Conservation (phyloP, 2,113 vertebrate genomes). For the Nipponia nippon region DNA sequence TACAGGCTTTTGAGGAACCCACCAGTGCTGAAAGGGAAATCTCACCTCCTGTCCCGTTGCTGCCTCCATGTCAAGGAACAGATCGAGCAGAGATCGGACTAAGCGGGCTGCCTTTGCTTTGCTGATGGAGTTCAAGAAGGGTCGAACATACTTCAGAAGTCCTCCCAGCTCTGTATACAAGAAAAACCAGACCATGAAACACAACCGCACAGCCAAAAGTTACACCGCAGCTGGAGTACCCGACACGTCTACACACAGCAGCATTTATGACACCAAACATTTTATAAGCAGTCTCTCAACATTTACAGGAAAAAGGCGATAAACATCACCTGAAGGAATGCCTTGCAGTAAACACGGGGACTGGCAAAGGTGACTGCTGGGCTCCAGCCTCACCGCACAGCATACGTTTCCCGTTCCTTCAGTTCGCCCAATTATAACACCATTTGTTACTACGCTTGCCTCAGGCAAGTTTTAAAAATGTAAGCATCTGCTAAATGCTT, state of each 20-base stretch:
- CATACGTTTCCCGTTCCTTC: background rate
- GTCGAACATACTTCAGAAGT: slow-evolving; percentile 95
- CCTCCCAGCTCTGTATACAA: slow-evolving; percentile 87
- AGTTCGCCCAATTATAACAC: background rate
- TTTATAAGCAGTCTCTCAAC: background rate
- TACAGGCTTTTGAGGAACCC: background rate
- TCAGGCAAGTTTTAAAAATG: background rate
- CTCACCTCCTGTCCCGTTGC: slow-evolving; percentile 97
- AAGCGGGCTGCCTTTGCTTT: slow-evolving; percentile 92
- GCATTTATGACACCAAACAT: background rate
- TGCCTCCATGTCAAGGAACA: slow-evolving; percentile 98
- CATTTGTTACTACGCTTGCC: background rate
- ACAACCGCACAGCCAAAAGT: background rate
- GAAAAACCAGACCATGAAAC: background rate
- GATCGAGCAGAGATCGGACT: slow-evolving; percentile 92
- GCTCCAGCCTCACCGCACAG: background rate
- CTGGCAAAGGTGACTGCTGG: background rate
- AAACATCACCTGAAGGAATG: background rate
- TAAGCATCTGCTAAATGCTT: background rate
- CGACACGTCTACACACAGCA: accelerated
- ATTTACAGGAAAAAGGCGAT: background rate
- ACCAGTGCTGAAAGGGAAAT: background rate
- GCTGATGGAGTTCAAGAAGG: slow-evolving; percentile 96
- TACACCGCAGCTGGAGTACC: background rate
- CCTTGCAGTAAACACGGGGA: background rate